Evolutionary conservation across 2,113 vertebrate species (phyloP), one percentile per base, ranked within the genome.

Genomic region (Neotoma lepida): DNA sequence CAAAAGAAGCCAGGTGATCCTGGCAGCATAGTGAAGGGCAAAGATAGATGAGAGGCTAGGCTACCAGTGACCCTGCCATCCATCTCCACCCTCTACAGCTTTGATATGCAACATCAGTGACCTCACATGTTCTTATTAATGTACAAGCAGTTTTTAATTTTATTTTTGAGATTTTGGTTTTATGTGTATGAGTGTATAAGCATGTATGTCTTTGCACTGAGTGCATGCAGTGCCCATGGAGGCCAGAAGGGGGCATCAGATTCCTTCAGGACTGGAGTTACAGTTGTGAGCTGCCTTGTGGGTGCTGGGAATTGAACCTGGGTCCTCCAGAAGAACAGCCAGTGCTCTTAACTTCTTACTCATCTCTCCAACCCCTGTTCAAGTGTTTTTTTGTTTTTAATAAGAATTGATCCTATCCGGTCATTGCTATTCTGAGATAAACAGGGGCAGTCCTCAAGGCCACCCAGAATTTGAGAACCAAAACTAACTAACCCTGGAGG

Each of bases 391-490:
- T 24, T 28, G 77, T 73, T 81, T 56, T 84, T 24, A 44, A 24
- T 58, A 61, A 66, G 30, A 61, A 66, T 44, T 86, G 20, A 9
- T 51, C 88, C 24, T 68, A 56, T 28, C 14, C 30, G 9, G 22
- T 54, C 63, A 51, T 90, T 51, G 63, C 70, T 94, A 78, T 63
- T 85, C 58, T 92, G n/a, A 17, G 91, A 63, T n/a, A 95, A 76
- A 68, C 0, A 80, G 35, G 39, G 15, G 2, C 33, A 76, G 15
- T 46, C 22, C n/a, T 81, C 70, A 4, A 64, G 24, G 35, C 63
- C 70, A 91, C n/a, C 76, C 22, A 86, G 68, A 82, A 89, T 87
- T 71, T 80, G 51, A 92, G 28, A 84, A 13, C 63, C 30, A 77
- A 91, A 74, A 70, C 6, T 51, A 74, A 70, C 6, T 46, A 91